Evolutionary conservation across 2,888 invertebrate species (phyloP).

Genomic region (Agrochola lychnidis): DNA sequence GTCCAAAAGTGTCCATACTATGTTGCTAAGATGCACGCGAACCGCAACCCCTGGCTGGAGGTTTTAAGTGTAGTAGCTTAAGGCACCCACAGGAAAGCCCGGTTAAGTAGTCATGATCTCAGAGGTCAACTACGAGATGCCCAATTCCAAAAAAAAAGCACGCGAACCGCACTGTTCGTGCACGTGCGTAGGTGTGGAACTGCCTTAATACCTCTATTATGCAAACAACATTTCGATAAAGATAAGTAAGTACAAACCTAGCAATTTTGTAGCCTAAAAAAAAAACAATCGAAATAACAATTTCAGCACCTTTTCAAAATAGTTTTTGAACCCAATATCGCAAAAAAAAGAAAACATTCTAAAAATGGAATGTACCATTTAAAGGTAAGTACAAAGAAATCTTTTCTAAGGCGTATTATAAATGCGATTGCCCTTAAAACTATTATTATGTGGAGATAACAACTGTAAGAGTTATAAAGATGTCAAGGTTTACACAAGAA

Average conservation of each 20-base stretch:
- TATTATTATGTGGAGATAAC: constrained; percentile 26
- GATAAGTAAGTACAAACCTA: constrained; percentile 50
- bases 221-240: constrained; percentile 21
- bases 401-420: constrained; percentile 34
- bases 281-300: background rate
- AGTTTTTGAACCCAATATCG: background rate
- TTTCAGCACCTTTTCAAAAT: background rate
- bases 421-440: constrained; percentile 53
- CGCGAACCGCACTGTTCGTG: too few relatives aligned
- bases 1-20: too few relatives aligned
- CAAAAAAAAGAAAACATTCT: constrained; percentile 10
- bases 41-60: too few relatives aligned
- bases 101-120: too few relatives aligned
- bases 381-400: constrained; percentile 44
- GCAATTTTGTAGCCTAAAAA: constrained; percentile 16
- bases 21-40: background rate
- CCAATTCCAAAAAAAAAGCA: too few relatives aligned
- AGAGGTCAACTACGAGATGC: too few relatives aligned
- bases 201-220: background rate
- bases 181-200: too few relatives aligned
- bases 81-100: too few relatives aligned
- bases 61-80: too few relatives aligned
- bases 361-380: constrained; percentile 56
- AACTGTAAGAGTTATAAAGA: constrained; percentile 24
- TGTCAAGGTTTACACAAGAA: constrained; percentile 6